Evolutionary conservation across 2,888 invertebrate genomes (phyloP).

Genomic region (Drosophila flavopinicola): DNA sequence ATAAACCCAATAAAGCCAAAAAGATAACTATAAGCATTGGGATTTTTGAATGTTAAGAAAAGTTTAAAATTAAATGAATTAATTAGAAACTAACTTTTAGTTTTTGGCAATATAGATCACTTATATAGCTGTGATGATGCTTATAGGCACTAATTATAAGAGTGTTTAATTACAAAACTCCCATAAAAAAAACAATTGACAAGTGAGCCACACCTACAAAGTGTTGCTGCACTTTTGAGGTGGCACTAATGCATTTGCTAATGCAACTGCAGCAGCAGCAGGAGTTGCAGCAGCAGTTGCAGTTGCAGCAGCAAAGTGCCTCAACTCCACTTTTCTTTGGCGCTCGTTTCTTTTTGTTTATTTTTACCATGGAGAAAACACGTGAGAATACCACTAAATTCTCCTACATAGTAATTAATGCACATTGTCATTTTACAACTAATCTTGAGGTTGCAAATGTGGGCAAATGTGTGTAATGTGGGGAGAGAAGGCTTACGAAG

Average conservation of each 20-base stretch:
- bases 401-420: constrained; percentile 48
- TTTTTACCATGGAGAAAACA: constrained; percentile 39
- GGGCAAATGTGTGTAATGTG: background rate
- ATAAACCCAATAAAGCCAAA: too few relatives aligned
- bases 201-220: constrained; percentile 19
- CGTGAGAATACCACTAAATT: constrained; percentile 55
- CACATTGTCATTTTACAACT: constrained; percentile 29
- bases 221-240: constrained; percentile 24
- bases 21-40: too few relatives aligned
- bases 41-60: too few relatives aligned
- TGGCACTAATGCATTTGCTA: constrained; percentile 48
- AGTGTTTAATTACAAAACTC: background rate
- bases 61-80: too few relatives aligned
- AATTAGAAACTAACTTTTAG: too few relatives aligned
- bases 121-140: too few relatives aligned
- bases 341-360: constrained; percentile 15
- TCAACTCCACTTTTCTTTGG: constrained; percentile 35
- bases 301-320: constrained; percentile 10
- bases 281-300: constrained; percentile 6
- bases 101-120: background rate
- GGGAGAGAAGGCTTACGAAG: too few relatives aligned
- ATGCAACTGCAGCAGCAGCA: constrained; percentile 1
- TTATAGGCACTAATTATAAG: background rate
- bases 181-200: constrained; percentile 14
- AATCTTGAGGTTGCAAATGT: constrained; percentile 15